A percentile compares a stretch with the other conserved stretches of the same genome.
phyloP scores from a whole-genome alignment of 2,888 invertebrate species.

The Hirtodrosophila alboralis region DNA sequence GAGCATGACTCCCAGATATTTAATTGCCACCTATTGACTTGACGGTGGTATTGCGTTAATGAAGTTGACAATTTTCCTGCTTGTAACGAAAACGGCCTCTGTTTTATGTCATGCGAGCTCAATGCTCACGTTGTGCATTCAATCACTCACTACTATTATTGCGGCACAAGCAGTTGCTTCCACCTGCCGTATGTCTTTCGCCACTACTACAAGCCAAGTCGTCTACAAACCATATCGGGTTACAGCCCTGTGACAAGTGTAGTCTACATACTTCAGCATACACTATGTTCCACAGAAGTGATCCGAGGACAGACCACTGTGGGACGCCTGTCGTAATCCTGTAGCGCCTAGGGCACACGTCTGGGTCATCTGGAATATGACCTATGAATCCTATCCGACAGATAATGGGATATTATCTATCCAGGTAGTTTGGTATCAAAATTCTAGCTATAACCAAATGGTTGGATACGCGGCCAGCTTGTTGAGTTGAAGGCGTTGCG shows the following conservation, averaged over 20 bases:
- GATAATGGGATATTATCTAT: no score
- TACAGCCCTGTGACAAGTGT: no score
- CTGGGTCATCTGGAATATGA: conserved; percentile 1
- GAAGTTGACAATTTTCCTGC: no score
- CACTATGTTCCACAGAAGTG: conserved; percentile 1
- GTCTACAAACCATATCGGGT: no score
- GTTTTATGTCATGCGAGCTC: neutral
- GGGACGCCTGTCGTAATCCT: neutral
- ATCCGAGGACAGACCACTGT: conserved; percentile 5
- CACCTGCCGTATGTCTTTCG: no score
- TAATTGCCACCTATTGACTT: neutral
- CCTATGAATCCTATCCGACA: neutral
- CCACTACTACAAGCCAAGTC: no score
- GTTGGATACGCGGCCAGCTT: neutral
- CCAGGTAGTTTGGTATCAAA: no score
- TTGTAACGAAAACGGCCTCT: neutral
- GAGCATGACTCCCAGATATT: neutral
- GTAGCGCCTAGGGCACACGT: neutral
- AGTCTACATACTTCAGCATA: neutral
- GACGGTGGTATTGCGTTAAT: no score
- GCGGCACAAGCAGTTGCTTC: no score
- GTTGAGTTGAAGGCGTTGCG: conserved; percentile 1
- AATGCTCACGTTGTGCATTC: no score
- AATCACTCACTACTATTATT: no score
- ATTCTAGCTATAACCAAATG: no score